phyloP scores from a whole-genome alignment of 2,113 vertebrate genomes.

The Passer montanus region DNA sequence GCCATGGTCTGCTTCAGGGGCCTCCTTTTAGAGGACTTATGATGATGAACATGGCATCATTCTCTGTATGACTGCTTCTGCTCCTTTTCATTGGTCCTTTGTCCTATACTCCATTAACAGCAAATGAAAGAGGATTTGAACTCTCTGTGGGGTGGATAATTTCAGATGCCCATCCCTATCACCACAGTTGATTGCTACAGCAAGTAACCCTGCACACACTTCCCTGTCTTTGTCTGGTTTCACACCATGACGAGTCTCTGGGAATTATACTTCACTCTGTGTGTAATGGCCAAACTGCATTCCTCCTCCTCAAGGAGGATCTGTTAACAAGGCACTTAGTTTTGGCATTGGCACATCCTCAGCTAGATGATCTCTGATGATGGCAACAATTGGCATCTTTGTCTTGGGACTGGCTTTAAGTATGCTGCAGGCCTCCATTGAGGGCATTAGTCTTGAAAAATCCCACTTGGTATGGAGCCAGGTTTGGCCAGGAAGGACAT shows the following conservation, averaged over 20 bases:
- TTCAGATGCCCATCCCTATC: not conserved
- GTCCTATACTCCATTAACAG: accelerated
- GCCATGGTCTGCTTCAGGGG: not conserved
- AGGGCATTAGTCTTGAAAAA: not conserved
- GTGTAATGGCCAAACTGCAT: not conserved
- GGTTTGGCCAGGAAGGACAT: not conserved
- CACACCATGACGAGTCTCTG: accelerated
- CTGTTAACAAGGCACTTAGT: not conserved
- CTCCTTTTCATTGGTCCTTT: not conserved
- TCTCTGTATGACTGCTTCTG: not conserved
- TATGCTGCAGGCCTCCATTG: not conserved
- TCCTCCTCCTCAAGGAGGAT: not conserved
- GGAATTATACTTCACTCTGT: not conserved
- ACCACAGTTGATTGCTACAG: not conserved
- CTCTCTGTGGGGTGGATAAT: not conserved
- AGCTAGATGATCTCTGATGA: not conserved
- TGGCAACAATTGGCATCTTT: not conserved
- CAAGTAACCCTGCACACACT: accelerated
- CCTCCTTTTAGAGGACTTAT: not conserved
- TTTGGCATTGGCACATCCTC: not conserved
- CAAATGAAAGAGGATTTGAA: not conserved
- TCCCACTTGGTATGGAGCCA: not conserved
- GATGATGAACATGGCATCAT: not conserved
- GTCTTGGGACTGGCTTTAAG: not conserved
- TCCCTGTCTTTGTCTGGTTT: not conserved